Percentiles rank a stretch among this genome's conserved stretches.
phyloP scores from a whole-genome alignment of 2,888 invertebrate species.

The Dynastes tityus region DNA sequence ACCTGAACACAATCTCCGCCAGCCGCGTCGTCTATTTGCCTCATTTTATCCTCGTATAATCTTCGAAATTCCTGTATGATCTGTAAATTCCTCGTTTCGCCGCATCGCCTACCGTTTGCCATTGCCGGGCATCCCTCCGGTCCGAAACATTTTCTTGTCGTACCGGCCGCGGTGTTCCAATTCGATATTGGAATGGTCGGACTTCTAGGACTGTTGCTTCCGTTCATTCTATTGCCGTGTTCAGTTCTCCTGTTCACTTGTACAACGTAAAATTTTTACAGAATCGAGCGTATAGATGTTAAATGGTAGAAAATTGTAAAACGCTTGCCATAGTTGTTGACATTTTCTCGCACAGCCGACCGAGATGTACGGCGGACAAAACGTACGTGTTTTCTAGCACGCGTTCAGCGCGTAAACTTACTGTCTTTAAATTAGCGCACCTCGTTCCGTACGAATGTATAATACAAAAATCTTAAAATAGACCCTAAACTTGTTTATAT shows the following conservation, averaged over 20 bases:
- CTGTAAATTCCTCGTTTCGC: constrained; percentile 68
- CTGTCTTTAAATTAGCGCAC: constrained; percentile 12
- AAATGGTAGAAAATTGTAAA: constrained; percentile 51
- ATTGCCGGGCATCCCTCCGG: constrained; percentile 54
- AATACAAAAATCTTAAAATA: constrained; percentile 24
- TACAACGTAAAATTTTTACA: constrained; percentile 53
- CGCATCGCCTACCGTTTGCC: constrained; percentile 60
- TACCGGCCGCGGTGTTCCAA: constrained; percentile 1
- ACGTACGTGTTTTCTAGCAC: not conserved
- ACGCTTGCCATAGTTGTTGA: constrained; percentile 55
- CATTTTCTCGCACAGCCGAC: constrained; percentile 52
- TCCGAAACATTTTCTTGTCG: constrained; percentile 40
- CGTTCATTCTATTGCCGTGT: constrained; percentile 31
- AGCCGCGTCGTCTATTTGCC: constrained; percentile 73
- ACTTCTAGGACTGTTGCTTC: constrained; percentile 30
- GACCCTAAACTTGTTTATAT: constrained; percentile 12
- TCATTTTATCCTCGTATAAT: constrained; percentile 77
- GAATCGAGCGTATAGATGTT: constrained; percentile 52
- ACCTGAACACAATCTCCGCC: constrained; percentile 66
- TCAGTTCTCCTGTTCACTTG: constrained; percentile 39
- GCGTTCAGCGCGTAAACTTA: constrained; percentile 10
- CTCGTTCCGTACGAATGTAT: not conserved
- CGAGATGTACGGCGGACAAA: constrained; percentile 6
- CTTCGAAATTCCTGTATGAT: constrained; percentile 77
- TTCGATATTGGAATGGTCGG: not conserved